phyloP scores from a whole-genome alignment of 2,888 invertebrate genomes.

The Temnothorax rugatulus region DNA sequence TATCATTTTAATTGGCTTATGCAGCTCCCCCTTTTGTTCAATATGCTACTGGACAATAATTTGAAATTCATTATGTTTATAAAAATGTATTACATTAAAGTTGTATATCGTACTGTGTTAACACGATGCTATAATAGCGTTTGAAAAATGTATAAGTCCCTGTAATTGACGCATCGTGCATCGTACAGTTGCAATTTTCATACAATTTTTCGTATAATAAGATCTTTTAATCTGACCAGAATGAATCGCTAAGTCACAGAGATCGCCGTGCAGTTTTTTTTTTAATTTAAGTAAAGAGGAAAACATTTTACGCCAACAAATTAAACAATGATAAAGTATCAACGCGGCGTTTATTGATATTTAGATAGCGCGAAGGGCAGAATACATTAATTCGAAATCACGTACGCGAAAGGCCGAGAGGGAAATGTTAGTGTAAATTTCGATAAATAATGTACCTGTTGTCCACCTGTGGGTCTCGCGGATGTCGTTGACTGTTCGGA shows the following conservation, averaged over 20 bases:
- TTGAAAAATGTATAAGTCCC: slow-evolving; percentile 1
- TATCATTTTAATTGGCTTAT: slow-evolving; percentile 22
- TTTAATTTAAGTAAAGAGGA: not conserved
- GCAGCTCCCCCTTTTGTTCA: not conserved
- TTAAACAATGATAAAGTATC: not conserved
- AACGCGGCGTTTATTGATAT: not conserved
- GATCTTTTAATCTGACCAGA: not conserved
- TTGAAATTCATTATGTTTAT: not conserved
- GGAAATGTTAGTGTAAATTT: not conserved
- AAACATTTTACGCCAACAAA: not conserved
- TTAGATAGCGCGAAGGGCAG: not conserved
- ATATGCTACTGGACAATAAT: not conserved
- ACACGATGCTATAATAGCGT: not conserved
- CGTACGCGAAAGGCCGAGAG: not conserved
- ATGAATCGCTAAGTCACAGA: not conserved
- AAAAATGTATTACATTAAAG: slow-evolving; percentile 14
- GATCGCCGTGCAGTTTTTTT: not conserved
- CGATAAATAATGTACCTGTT: slow-evolving; percentile 60
- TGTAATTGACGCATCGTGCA: not conserved
- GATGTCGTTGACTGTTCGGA: slow-evolving; percentile 71
- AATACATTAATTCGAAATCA: not conserved
- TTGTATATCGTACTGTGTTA: not conserved
- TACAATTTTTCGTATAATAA: not conserved
- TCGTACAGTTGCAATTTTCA: not conserved
- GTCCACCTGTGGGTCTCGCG: slow-evolving; percentile 54